phyloP scores from a whole-genome alignment of 2,888 invertebrate genomes.

The Xylota segnis region DNA sequence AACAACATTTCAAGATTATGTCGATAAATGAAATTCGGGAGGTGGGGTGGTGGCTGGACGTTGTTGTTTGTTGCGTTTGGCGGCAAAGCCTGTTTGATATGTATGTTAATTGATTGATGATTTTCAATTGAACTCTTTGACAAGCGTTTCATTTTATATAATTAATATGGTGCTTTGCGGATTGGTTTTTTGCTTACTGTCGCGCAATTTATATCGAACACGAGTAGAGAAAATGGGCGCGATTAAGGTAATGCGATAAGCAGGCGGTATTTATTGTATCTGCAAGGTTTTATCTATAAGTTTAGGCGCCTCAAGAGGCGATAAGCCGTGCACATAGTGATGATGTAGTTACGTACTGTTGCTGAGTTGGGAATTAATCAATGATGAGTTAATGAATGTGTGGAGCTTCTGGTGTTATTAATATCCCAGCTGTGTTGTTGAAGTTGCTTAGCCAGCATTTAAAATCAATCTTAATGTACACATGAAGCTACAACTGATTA shows the following conservation, averaged over 20 bases:
- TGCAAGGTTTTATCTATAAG: slow-evolving; percentile 14
- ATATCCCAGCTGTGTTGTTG: neutral
- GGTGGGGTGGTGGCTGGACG: too few relatives aligned
- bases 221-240: slow-evolving; percentile 3
- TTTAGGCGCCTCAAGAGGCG: neutral
- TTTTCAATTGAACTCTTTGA: slow-evolving; percentile 60
- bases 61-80: neutral
- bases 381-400: neutral
- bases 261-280: slow-evolving; percentile 13
- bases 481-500: too few relatives aligned
- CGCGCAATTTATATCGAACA: neutral
- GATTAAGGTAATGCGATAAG: neutral
- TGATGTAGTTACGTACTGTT: neutral
- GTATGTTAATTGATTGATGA: slow-evolving; percentile 62
- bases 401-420: neutral
- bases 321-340: slow-evolving; percentile 22
- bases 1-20: neutral
- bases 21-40: slow-evolving; percentile 1
- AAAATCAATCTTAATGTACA: too few relatives aligned
- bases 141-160: slow-evolving; percentile 21
- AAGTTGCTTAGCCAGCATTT: too few relatives aligned
- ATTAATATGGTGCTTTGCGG: neutral
- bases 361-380: neutral
- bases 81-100: neutral
- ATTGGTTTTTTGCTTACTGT: slow-evolving; percentile 2